Percentiles rank a stretch among this genome's conserved stretches.
Evolutionary conservation across 30 jellyfish, hydroid and myxozoan genomes (phyloP).

Genomic region (Calvadosia cruxmelitensis): DNA sequence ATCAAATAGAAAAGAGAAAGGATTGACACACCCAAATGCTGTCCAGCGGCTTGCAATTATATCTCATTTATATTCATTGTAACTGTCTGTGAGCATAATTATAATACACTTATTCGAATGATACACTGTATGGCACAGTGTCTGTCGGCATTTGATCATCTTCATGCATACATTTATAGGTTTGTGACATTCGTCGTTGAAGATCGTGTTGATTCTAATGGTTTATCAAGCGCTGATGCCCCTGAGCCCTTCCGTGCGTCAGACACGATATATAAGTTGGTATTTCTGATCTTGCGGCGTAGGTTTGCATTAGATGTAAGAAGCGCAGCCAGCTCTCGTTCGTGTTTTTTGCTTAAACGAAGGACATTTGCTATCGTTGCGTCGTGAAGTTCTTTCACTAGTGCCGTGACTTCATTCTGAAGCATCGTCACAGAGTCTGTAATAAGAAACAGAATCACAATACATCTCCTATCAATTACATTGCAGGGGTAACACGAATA

Average conservation of each 20-base stretch:
- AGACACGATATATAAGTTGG: neutral
- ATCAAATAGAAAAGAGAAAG: too few relatives aligned
- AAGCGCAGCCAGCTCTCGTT: neutral
- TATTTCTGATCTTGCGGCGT: neutral
- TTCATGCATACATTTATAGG: too few relatives aligned
- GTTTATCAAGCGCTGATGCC: too few relatives aligned
- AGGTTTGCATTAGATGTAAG: neutral
- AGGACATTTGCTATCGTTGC: neutral
- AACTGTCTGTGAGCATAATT: too few relatives aligned
- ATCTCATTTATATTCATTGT: too few relatives aligned
- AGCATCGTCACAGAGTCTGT: neutral
- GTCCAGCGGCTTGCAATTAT: too few relatives aligned
- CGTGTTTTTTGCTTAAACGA: neutral
- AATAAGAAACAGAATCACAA: neutral
- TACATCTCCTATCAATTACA: neutral
- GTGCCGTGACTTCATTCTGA: neutral
- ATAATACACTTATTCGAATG: too few relatives aligned
- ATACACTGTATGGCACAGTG: too few relatives aligned
- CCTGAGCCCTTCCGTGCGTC: neutral
- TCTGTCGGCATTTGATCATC: too few relatives aligned
- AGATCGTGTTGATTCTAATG: too few relatives aligned
- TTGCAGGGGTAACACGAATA: neutral
- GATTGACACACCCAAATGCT: too few relatives aligned
- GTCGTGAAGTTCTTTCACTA: neutral
- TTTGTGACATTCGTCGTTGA: too few relatives aligned